A percentile compares a stretch with the other conserved stretches of the same genome.
phyloP scores from a whole-genome alignment of 2,797 vertebrate genomes.

The Rhabdophis nuchalis region DNA sequence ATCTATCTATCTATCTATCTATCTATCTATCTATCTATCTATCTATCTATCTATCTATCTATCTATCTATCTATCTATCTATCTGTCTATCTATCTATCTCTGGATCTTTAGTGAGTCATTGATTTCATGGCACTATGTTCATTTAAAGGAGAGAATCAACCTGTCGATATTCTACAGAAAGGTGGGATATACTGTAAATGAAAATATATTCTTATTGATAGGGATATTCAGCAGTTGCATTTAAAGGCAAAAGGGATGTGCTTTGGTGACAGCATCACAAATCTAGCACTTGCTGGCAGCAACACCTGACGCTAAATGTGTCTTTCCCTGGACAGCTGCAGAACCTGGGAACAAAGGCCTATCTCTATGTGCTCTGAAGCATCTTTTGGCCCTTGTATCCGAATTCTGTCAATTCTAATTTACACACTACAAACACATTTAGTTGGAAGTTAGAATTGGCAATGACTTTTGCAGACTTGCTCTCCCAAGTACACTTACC shows the following conservation, averaged over 20 bases:
- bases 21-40: neutral
- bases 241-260: neutral
- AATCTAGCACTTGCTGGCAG: neutral
- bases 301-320: neutral
- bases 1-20: neutral
- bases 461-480: neutral
- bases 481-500: conserved; percentile 71
- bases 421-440: neutral
- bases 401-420: neutral
- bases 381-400: neutral
- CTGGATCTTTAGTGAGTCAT: neutral
- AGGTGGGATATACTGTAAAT: neutral
- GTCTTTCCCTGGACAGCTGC: neutral
- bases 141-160: neutral
- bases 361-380: neutral
- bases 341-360: neutral
- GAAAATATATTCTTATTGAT: neutral
- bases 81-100: neutral
- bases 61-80: neutral
- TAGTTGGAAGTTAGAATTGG: neutral
- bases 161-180: neutral
- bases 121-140: neutral
- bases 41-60: neutral
- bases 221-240: neutral
- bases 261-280: neutral